Evolutionary conservation across 2,797 vertebrate species (phyloP).

Genomic region (Pseudocheirus occidentalis): DNA sequence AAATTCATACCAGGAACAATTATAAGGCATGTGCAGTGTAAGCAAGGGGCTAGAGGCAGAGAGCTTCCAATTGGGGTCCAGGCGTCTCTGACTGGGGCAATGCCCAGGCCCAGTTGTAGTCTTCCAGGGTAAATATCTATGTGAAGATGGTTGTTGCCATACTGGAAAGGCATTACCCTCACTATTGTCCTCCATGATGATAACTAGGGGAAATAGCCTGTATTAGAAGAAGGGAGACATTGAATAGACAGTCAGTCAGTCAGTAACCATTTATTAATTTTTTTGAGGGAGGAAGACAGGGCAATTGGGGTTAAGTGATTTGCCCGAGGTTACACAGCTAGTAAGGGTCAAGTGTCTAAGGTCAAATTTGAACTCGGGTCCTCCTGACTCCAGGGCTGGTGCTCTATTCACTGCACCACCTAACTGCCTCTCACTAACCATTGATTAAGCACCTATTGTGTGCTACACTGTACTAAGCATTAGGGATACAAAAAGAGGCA

Average conservation of each 20-base stretch:
- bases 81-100: not conserved
- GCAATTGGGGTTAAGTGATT: too few relatives aligned
- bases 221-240: not conserved
- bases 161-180: not conserved
- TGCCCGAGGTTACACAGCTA: too few relatives aligned
- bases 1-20: not conserved
- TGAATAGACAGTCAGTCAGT: not conserved
- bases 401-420: too few relatives aligned
- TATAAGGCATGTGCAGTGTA: rapidly evolving
- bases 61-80: not conserved
- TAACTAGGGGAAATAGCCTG: not conserved
- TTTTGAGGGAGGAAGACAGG: too few relatives aligned
- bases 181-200: not conserved
- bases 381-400: too few relatives aligned
- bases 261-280: not conserved
- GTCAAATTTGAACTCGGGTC: too few relatives aligned
- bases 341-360: too few relatives aligned
- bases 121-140: not conserved
- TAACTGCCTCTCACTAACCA: not conserved
- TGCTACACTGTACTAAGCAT: not conserved
- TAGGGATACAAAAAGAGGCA: not conserved
- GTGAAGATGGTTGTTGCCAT: not conserved
- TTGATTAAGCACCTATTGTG: not conserved
- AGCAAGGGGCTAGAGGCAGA: not conserved
- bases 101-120: not conserved